Evolutionary conservation across 2,113 vertebrate genomes (phyloP), one percentile per base, ranked within the genome.

Genomic region (Ranitomeya imitator): DNA sequence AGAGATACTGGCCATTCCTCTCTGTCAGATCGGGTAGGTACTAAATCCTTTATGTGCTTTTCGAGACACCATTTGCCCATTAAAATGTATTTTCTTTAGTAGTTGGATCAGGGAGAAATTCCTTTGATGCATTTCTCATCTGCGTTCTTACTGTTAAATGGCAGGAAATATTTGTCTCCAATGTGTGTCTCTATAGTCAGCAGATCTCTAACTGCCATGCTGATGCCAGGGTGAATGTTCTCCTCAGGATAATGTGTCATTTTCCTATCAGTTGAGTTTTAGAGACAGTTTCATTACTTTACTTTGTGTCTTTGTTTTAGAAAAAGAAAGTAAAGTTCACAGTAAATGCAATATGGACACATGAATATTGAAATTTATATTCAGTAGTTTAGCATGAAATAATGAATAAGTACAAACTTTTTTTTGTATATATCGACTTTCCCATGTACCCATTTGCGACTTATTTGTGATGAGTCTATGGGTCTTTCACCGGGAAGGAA

Each of bases 11-110:
- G 23, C 31, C 57, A 51, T 31, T 52, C 67, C 79, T 88, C 37
- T 37, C 18, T 15, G 54, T 73, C 21, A 37, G 26, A 82, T 74
- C 86, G 82, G 55, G 19, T 88, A 82, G 79, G 86, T 57, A 76
- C 54, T 73, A 15, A 7, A 61, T 82, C 65, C 61, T 83, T 82
- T 60, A 76, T 83, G 26, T 76, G 7, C 55, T 59, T 86, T 86
- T 69, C 21, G 79, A 77, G 61, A 79, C 61, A 67, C 45, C 16
- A 65, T 37, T 86, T 88, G 67, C 67, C 76, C 12, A 76, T 76
- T 83, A 83, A 74, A 23, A 60, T 82, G 14, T 69, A 61, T 82
- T 88, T 82, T 23, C 16, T 87, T 87, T 87, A 45, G 13, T 83
- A 45, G 67, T 4, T 88, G 79, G 31, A 82, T 81, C 19, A 74